phyloP scores from a whole-genome alignment of 2,888 invertebrate genomes.

The Crepidodera aurea region DNA sequence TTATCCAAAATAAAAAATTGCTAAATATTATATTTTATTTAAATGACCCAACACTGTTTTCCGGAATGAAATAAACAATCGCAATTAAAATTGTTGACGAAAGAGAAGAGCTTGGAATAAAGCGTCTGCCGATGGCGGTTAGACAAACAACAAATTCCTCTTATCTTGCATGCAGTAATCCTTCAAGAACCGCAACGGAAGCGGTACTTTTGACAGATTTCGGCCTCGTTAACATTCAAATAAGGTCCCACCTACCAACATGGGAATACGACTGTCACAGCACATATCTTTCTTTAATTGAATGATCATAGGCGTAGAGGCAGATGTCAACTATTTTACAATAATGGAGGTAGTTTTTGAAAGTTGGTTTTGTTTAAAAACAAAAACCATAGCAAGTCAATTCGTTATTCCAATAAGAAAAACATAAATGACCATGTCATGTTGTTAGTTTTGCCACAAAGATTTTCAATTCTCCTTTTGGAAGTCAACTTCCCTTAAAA shows the following conservation, averaged over 20 bases:
- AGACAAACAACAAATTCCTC: slow-evolving; percentile 22
- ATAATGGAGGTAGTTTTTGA: too few relatives aligned
- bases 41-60: too few relatives aligned
- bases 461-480: too few relatives aligned
- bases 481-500: too few relatives aligned
- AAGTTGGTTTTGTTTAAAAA: too few relatives aligned
- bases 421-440: too few relatives aligned
- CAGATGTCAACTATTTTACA: background rate
- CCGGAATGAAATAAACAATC: background rate
- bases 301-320: slow-evolving; percentile 20
- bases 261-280: slow-evolving; percentile 47
- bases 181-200: slow-evolving; percentile 51
- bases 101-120: background rate
- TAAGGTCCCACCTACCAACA: slow-evolving; percentile 55
- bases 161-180: slow-evolving; percentile 47
- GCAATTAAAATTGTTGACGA: background rate
- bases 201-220: slow-evolving; percentile 60
- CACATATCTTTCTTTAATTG: slow-evolving; percentile 33
- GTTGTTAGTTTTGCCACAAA: too few relatives aligned
- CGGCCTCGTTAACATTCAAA: slow-evolving; percentile 60
- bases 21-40: too few relatives aligned
- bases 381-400: too few relatives aligned
- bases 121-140: background rate
- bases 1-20: too few relatives aligned
- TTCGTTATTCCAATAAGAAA: too few relatives aligned